Conservation (phyloP, 1,140 invertebrate species). For the Vanessa tameamea region DNA sequence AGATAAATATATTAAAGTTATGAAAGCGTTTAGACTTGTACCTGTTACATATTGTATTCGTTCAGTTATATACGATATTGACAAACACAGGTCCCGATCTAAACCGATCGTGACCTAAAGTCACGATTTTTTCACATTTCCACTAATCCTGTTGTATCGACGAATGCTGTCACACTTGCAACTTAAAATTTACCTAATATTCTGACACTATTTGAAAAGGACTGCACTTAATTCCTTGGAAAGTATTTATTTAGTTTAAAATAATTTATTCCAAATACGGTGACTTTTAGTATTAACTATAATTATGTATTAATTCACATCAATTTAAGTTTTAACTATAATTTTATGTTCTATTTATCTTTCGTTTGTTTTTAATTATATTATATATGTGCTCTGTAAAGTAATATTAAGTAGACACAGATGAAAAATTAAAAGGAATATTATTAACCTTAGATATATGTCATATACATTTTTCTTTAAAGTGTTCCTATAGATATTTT, state of each 20-base stretch:
- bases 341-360: too few species aligned
- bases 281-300: neutral
- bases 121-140: slow-evolving; percentile 55
- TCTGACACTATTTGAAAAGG: neutral
- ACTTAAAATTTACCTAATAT: slow-evolving; percentile 15
- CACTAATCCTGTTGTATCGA: slow-evolving; percentile 21
- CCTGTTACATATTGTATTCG: slow-evolving; percentile 7
- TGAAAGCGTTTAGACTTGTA: neutral
- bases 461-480: too few species aligned
- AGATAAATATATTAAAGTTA: neutral
- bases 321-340: too few species aligned
- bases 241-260: neutral
- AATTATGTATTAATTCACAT: neutral
- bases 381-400: too few species aligned
- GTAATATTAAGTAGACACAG: neutral
- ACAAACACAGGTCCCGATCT: slow-evolving; percentile 24
- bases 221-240: neutral
- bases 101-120: slow-evolving; percentile 43
- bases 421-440: neutral
- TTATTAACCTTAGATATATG: neutral
- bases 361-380: too few species aligned
- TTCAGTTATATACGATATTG: slow-evolving; percentile 19
- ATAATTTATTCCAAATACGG: neutral
- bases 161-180: slow-evolving; percentile 11
- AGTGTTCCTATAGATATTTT: neutral